A percentile compares a stretch with the other conserved stretches of the same genome.
These are phyloP conservation scores for Sesia bembeciformis DNA, from an alignment of 2,888 invertebrate genomes.

Conservation along the genomic window DNA sequence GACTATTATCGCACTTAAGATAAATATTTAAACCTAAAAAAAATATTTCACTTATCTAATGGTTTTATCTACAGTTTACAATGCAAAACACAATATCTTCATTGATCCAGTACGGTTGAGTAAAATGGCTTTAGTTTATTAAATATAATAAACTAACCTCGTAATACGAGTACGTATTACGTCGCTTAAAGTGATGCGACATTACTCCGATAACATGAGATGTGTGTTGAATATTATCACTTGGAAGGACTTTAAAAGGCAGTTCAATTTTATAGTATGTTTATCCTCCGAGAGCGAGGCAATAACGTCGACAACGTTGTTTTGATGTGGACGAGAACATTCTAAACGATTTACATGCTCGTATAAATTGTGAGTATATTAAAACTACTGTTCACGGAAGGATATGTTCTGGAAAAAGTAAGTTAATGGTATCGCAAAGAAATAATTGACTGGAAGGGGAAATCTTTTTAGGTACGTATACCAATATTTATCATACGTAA, in stretches of 20 bases:
- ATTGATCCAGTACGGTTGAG: too few relatives aligned
- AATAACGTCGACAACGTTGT: conserved; percentile 26
- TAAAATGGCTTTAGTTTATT: too few relatives aligned
- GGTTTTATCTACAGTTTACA: too few relatives aligned
- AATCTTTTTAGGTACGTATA: neutral
- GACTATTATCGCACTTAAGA: too few relatives aligned
- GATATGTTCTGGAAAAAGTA: too few relatives aligned
- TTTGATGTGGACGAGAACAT: neutral
- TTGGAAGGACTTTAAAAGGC: conserved; percentile 22
- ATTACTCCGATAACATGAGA: conserved; percentile 1
- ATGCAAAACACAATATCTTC: too few relatives aligned
- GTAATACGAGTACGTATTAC: neutral
- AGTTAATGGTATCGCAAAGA: too few relatives aligned
- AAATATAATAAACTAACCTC: too few relatives aligned
- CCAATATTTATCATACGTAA: too few relatives aligned
- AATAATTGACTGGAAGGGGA: neutral
- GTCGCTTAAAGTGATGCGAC: neutral
- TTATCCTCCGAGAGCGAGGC: conserved; percentile 18
- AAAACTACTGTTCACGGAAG: neutral
- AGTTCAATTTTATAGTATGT: conserved; percentile 31
- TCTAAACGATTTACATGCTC: neutral
- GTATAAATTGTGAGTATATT: neutral
- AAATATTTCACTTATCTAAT: too few relatives aligned
- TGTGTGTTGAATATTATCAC: conserved; percentile 20
- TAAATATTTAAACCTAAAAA: too few relatives aligned